Conservation (phyloP, 2,113 vertebrate genomes). For the Silurus glanis region DNA sequence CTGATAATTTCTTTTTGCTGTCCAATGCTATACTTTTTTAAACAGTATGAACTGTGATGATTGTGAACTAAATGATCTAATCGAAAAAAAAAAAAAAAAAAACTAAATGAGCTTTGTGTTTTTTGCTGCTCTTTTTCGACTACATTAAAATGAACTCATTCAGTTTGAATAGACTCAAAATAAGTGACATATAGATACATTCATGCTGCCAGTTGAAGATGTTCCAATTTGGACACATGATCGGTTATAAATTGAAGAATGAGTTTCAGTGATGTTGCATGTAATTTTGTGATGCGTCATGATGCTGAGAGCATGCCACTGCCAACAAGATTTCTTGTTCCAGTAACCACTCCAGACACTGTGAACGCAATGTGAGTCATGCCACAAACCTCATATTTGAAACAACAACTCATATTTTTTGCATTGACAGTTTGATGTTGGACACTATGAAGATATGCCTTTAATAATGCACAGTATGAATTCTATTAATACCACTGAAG, state of each 20-base stretch:
- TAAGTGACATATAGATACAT: not conserved
- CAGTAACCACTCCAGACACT: conserved; percentile 13
- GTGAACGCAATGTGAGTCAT: conserved; percentile 20
- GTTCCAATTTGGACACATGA: not conserved
- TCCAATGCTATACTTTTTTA: conserved; percentile 13
- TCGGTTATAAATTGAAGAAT: not conserved
- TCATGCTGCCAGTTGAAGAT: not conserved
- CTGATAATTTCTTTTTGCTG: conserved; percentile 12
- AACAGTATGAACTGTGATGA: conserved; percentile 13
- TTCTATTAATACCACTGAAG: not conserved
- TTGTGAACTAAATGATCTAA: conserved; percentile 28
- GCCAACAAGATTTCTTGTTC: conserved; percentile 3
- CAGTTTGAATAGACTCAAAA: not conserved
- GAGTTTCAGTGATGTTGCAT: not conserved
- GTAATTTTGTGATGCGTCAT: not conserved
- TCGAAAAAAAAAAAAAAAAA: not conserved
- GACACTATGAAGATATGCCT: conserved; percentile 2
- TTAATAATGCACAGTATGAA: not conserved
- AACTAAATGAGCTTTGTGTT: conserved; percentile 15
- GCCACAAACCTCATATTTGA: conserved; percentile 16
- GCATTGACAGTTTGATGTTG: conserved; percentile 8
- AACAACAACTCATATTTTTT: conserved; percentile 24
- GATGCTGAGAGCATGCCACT: not conserved
- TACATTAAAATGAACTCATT: not conserved
- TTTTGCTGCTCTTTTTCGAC: not conserved